Conservation (phyloP, 2,113 vertebrate species). For the Microtus richardsoni region DNA sequence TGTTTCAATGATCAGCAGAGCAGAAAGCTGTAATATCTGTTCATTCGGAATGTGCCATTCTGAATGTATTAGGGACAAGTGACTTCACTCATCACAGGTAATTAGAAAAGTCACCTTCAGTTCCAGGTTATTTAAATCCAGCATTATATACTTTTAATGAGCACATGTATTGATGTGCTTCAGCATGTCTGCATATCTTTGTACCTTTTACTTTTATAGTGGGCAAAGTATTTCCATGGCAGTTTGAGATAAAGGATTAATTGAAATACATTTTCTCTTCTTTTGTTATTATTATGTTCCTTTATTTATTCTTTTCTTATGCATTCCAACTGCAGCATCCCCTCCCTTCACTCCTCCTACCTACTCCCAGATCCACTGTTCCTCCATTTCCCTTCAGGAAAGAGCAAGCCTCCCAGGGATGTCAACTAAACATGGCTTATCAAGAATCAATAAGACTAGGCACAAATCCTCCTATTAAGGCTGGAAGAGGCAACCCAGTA, state of each 20-base stretch:
- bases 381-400: background rate
- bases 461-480: background rate
- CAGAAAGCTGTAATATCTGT: slow-evolving; percentile 92
- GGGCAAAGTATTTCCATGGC: background rate
- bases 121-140: slow-evolving; percentile 86
- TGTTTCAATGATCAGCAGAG: slow-evolving; percentile 91
- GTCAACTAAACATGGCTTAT: background rate
- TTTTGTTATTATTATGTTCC: background rate
- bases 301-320: background rate
- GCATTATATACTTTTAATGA: slow-evolving; percentile 85
- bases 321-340: background rate
- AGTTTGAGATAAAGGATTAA: slow-evolving; percentile 58
- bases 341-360: background rate
- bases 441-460: background rate
- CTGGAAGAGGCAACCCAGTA: background rate
- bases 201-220: slow-evolving; percentile 71
- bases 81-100: slow-evolving; percentile 96
- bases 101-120: slow-evolving; percentile 91
- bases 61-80: slow-evolving; percentile 94
- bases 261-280: slow-evolving; percentile 35
- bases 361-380: background rate
- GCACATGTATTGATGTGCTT: slow-evolving; percentile 86
- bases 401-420: background rate
- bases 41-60: slow-evolving; percentile 93
- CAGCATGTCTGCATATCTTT: slow-evolving; percentile 83